Evolutionary conservation across 2,113 vertebrate species (phyloP), one percentile per base, ranked within the genome.

Genomic region (Silurus meridionalis): DNA sequence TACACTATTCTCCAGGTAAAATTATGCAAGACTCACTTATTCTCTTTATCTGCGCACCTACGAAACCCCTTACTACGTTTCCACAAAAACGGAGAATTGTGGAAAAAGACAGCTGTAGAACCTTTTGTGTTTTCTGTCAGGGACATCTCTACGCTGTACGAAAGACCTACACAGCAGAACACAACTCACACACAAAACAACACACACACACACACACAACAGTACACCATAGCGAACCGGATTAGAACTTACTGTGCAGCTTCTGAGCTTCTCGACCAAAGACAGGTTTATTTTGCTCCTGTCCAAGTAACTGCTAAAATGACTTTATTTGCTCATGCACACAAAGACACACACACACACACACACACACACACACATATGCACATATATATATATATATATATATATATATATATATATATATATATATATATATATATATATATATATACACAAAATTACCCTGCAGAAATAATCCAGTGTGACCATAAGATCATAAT

Each of bases 231-330:
- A 69, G 25, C 3, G 37, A 69, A 28, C 13, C 6, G 10, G 28
- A 71, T 71, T 37, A 78, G 55, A 57, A 58, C 55, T 58, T 80
- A 60, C 23, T 79, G 23, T 79, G 8, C 28, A 46, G 52, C 53
- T 14, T 78, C 75, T 17, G 14, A 80, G 28, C 66, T 46, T 25
- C 82, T 37, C 50, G 82, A 52, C 52, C 71, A 5, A 79, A 63
- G n/a, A 46, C 48, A 87, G 37, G 28, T 57, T 71, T 21, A n/a
- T 88, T 71, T 17, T 21, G 28, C 6, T 81, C 67, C 52, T 57
- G 8, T n/a, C 67, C 87, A 72, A 79, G 79, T 23, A 72, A 15
- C 37, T 83, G 72, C 74, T 1, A 71, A 58, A 84, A 85, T 83
- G 19, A 63, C 72, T 50, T 46, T 2, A 67, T 52, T 80, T 57